phyloP scores from a whole-genome alignment of 2,888 invertebrate genomes.

The Apamea monoglypha region DNA sequence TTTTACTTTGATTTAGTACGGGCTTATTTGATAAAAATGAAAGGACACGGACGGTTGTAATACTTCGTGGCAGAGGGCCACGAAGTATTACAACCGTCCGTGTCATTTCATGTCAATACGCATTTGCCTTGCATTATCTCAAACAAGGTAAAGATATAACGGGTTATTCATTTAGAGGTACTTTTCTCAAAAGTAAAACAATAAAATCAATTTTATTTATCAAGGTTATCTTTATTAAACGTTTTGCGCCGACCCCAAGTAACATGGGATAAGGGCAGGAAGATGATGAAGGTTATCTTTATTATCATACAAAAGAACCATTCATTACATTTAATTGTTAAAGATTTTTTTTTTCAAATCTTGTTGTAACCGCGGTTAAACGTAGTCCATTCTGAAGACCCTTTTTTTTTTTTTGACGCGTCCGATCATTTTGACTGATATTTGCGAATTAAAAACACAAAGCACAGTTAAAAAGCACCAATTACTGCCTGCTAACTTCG shows the following conservation, averaged over 20 bases:
- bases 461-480: too few species aligned
- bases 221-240: neutral
- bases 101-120: too few species aligned
- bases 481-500: too few species aligned
- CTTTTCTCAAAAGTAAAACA: neutral
- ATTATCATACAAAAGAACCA: neutral
- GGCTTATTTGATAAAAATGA: neutral
- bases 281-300: neutral
- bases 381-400: neutral
- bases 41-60: neutral
- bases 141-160: neutral
- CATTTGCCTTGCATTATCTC: neutral
- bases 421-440: neutral
- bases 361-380: neutral
- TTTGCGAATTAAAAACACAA: neutral
- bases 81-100: too few species aligned
- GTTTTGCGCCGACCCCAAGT: too few species aligned
- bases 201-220: neutral
- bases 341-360: neutral
- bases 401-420: neutral
- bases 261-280: too few species aligned
- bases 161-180: neutral
- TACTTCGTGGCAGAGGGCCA: neutral
- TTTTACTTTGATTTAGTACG: neutral
- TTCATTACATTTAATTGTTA: neutral